Evolutionary conservation across 2,113 vertebrate species (phyloP).

Genomic region (Ranitomeya variabilis): DNA sequence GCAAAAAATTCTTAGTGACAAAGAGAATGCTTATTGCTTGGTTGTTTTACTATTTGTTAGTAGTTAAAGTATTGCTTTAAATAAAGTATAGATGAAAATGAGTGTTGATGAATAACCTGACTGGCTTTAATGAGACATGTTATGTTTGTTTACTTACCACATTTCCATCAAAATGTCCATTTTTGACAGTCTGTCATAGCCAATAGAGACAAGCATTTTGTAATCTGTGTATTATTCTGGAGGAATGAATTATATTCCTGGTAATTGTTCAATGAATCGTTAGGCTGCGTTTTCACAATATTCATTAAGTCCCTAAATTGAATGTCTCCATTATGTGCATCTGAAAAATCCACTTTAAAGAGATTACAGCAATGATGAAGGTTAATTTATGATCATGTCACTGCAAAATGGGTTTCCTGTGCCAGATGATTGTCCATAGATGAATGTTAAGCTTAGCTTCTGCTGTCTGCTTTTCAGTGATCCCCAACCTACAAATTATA

Average conservation of each 20-base stretch:
- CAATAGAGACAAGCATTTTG: slow-evolving; percentile 4
- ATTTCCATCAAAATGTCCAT: background rate
- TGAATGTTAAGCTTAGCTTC: background rate
- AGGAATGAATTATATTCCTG: slow-evolving; percentile 7
- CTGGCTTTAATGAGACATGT: background rate
- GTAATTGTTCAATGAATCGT: slow-evolving; percentile 26
- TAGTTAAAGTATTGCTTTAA: background rate
- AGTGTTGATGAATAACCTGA: background rate
- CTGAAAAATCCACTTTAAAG: background rate
- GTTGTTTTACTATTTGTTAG: too few relatives aligned
- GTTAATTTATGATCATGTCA: slow-evolving; percentile 18
- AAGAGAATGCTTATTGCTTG: too few relatives aligned
- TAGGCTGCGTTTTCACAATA: slow-evolving; percentile 4
- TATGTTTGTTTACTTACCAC: slow-evolving; percentile 3
- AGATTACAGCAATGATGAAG: slow-evolving; percentile 6
- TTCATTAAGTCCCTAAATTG: slow-evolving; percentile 13
- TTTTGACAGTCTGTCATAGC: background rate
- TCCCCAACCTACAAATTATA: background rate
- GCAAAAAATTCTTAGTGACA: too few relatives aligned
- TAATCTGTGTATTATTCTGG: background rate
- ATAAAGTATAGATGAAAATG: background rate
- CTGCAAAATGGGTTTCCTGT: background rate
- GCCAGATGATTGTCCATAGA: background rate
- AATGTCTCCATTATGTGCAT: background rate
- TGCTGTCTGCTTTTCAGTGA: background rate